Base-by-base conservation (phyloP, 2,888 invertebrate genomes). In the Microctonus aethiopoides region DNA sequence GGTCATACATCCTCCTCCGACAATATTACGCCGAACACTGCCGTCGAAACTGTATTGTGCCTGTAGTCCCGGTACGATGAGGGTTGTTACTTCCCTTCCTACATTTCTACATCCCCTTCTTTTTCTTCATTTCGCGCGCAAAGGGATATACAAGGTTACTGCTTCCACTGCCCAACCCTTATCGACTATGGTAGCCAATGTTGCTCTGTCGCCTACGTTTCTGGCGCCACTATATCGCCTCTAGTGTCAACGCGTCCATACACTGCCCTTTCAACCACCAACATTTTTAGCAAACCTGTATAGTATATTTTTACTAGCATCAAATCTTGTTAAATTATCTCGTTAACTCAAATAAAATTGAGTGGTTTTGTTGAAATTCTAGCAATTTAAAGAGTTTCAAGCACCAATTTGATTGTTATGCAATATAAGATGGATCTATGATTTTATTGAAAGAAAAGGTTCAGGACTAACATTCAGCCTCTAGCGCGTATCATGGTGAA, bases 1-100 rank as follows among this genome's bases (percentile, higher is more conserved):
- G 83, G 84, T 85, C 83, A 80, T 86, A 86, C 86, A 86, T 86
- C 85, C 84, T 85, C 82, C 85, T 80, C 81, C 80, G 82, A 79
- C 83, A 83, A 85, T 84, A 84, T 84, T 84, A 85, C 86, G 84
- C 85, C 85, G 84, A 85, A 84, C 83, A 86, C 85, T 86, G 83
- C 77, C 32, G 9, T 34, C 57, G 3, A 57, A 16, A 26, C n/a
- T 78, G 79, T 79, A 80, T 81, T 77, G 81, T 80, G 76, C 75
- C 78, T 81, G 80, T 81, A 81, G 80, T 81, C 81, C 79, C 79
- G 76, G 72, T 64, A 69, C 68, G 69, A 56, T 63, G 68, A 74
- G 74, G 77, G 77, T 77, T 75, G 68, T 24, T 32, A 22, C 56
- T 22, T 77, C 72, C 67, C 72, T 69, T 76, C 73, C 65, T 66